These are phyloP conservation scores for Melanotaenia duboulayi DNA, from an alignment of 2,113 vertebrate genomes.

Conservation along the genomic window DNA sequence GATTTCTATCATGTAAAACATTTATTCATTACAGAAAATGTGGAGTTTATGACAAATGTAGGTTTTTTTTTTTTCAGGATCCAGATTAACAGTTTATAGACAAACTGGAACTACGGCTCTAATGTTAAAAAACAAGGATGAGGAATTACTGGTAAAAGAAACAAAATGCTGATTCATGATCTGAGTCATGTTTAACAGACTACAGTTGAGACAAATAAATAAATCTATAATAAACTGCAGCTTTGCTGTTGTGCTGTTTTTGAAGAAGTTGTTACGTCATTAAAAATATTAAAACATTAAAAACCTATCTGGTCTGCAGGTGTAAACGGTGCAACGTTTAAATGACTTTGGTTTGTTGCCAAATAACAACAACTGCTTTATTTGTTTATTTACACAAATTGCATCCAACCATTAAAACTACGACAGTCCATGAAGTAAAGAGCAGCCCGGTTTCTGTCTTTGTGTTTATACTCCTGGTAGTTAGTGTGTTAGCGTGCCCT, in stretches of 20 bases:
- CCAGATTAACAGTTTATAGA: background rate
- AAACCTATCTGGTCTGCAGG: background rate
- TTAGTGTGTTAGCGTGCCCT: conserved; percentile 2
- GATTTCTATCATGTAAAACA: too few species aligned
- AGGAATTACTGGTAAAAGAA: too few species aligned
- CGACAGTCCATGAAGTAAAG: background rate
- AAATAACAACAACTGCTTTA: background rate
- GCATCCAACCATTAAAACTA: background rate
- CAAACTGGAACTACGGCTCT: background rate
- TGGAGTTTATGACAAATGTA: background rate
- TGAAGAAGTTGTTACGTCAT: background rate
- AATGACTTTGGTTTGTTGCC: background rate
- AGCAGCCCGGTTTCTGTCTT: too few species aligned
- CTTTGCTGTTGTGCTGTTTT: conserved; percentile 1
- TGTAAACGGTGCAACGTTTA: background rate
- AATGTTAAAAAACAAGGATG: background rate
- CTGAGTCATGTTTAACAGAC: too few species aligned
- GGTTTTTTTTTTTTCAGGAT: background rate
- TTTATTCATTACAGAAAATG: background rate
- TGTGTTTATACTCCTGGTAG: background rate
- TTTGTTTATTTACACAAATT: background rate
- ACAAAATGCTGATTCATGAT: too few species aligned
- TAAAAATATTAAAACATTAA: too few species aligned
- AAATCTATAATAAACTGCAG: background rate
- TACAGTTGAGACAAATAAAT: background rate